A percentile compares a stretch with the other conserved stretches of the same genome.
These are phyloP conservation scores for Uria aalge DNA, from an alignment of 2,113 vertebrate genomes.

Conservation along the genomic window DNA sequence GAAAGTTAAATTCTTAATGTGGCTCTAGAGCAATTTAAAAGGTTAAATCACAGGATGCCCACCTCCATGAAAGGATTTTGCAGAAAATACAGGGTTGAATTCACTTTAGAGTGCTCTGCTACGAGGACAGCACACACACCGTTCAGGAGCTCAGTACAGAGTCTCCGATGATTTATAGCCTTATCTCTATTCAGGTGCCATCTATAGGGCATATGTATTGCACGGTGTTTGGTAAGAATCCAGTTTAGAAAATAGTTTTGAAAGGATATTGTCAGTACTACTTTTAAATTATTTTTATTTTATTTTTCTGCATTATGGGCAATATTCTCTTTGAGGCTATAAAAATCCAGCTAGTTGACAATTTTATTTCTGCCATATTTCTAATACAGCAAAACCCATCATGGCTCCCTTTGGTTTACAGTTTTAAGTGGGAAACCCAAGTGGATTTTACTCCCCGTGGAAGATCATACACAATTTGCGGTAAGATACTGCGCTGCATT, in stretches of 20 bases:
- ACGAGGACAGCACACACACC: slow-evolving; percentile 11
- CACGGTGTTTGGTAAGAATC: slow-evolving; percentile 20
- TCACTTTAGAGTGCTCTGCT: slow-evolving; percentile 24
- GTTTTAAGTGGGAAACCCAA: slow-evolving; percentile 13
- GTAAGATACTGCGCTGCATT: neutral
- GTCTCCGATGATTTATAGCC: slow-evolving; percentile 30
- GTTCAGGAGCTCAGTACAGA: slow-evolving; percentile 13
- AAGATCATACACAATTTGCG: neutral
- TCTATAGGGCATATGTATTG: neutral
- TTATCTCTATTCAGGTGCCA: slow-evolving; percentile 48
- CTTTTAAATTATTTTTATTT: slow-evolving; percentile 60
- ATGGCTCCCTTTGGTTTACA: slow-evolving; percentile 24
- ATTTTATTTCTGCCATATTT: slow-evolving; percentile 52
- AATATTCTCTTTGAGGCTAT: slow-evolving; percentile 43
- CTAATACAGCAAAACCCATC: neutral
- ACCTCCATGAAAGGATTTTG: slow-evolving; percentile 13
- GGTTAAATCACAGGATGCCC: slow-evolving; percentile 34
- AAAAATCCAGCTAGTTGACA: slow-evolving; percentile 39
- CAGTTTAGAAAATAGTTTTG: slow-evolving; percentile 46
- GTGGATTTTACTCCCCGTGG: neutral
- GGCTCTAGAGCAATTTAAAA: slow-evolving; percentile 32
- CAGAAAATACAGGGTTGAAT: slow-evolving; percentile 4
- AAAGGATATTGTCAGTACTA: slow-evolving; percentile 37
- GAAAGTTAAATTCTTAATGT: slow-evolving; percentile 39
- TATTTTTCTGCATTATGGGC: slow-evolving; percentile 21